Base-by-base conservation (phyloP, 2,888 invertebrate genomes). In the Harpalus rufipes region DNA sequence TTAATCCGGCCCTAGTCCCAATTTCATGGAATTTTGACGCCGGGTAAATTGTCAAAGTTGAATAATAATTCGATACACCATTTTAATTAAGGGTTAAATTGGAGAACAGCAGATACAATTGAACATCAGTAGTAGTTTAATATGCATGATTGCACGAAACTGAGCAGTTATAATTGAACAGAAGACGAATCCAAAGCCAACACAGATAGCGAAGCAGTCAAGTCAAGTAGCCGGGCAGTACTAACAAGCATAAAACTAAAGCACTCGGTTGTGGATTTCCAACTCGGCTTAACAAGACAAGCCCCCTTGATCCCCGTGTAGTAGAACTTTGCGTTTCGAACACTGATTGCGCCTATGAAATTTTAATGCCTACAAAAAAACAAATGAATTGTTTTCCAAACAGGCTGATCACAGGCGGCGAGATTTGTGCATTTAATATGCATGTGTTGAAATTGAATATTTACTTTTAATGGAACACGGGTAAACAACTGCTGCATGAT, bases 191-290 rank as follows among this genome's bases (percentile, higher is more conserved):
- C 68, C 32, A 14, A 16, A 59, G n/a, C 59, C 16, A 5, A 2
- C 16, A 4, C n/a, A 25, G 63, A 68, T 14, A 3, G 32, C 32
- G 68, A 32, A 8, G 32, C 68, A 32, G 39, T 68, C 21, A 10
- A 68, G 14, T 68, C 68, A 68, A 68, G 68, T 68, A 68, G 32
- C 32, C 6, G 39, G 39, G 32, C 39, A 14, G 32, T 63, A 63
- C 68, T 68, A 68, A 68, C 68, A 68, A 68, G 68, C 68, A n/a
- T 68, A 68, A 25, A 68, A 68, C 68, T 68, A 68, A 68, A 39
- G 14, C 68, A 63, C 63, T 63, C 63, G 25, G 21, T 16, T 16
- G 16, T 21, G 32, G 25, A 63, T 61, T 61, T 61, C 25, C 25
- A 25, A 63, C 32, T 25, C 8, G 63, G 21, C 21, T 63, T 63